These are phyloP conservation scores for Gila orcuttii DNA, from an alignment of 2,113 vertebrate genomes.

Conservation along the genomic window DNA sequence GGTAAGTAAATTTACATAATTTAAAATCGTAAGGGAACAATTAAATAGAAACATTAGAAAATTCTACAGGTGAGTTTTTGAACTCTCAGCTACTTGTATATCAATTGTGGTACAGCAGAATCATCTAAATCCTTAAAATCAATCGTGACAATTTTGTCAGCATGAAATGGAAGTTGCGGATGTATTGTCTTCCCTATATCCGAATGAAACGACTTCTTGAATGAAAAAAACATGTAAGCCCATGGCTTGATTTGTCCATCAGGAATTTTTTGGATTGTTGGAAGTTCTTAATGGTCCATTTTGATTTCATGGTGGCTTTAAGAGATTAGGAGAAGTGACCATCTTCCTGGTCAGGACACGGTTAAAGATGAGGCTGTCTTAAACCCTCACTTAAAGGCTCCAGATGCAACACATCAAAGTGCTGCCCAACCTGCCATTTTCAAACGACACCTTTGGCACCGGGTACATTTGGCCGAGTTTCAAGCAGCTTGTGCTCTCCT, in stretches of 20 bases:
- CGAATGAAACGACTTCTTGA: too few species aligned
- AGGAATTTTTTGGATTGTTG: too few species aligned
- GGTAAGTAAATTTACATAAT: too few species aligned
- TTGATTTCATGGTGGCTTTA: not conserved
- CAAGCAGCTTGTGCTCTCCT: constrained; percentile 40
- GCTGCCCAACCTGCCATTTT: constrained; percentile 30
- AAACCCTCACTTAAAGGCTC: not conserved
- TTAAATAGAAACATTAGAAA: not conserved
- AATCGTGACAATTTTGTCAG: constrained; percentile 29
- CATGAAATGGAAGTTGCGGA: too few species aligned
- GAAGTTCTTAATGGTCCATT: too few species aligned
- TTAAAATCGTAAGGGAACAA: too few species aligned
- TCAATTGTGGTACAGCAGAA: constrained; percentile 42
- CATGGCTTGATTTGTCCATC: too few species aligned
- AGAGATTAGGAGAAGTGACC: not conserved
- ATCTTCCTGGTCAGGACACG: not conserved
- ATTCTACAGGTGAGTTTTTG: constrained; percentile 36
- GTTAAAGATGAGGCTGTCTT: constrained; percentile 13
- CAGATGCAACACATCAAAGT: constrained; percentile 42
- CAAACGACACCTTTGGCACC: constrained; percentile 48
- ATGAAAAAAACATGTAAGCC: too few species aligned
- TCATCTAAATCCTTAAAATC: constrained; percentile 67
- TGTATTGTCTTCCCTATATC: too few species aligned
- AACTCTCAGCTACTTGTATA: constrained; percentile 45
- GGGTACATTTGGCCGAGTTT: constrained; percentile 39